Conservation (phyloP, 2,797 vertebrate species). For the Ctenochaetus hawaiiensis region DNA sequence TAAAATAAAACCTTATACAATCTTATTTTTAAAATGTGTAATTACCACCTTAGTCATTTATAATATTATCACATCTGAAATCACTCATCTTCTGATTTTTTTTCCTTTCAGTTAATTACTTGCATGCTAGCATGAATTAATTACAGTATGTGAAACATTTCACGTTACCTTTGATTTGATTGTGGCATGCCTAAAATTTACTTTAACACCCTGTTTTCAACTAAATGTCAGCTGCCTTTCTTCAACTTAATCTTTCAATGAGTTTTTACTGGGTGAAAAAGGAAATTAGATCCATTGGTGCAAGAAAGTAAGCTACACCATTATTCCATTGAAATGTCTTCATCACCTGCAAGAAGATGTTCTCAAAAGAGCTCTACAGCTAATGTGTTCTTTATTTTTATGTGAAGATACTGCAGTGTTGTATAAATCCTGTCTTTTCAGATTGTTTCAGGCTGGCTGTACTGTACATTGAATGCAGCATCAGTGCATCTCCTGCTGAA, state of each 20-base stretch:
- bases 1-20: too few species aligned
- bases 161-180: neutral
- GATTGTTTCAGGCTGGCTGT: neutral
- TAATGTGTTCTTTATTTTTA: neutral
- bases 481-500: slow-evolving; percentile 14
- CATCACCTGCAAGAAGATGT: neutral
- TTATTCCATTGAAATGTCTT: neutral
- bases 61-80: neutral
- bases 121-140: neutral
- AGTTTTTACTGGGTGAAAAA: slow-evolving; percentile 1
- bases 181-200: neutral
- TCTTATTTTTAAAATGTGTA: neutral
- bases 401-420: neutral
- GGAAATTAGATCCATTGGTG: slow-evolving; percentile 32
- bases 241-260: slow-evolving; percentile 8
- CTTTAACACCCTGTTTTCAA: neutral
- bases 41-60: neutral
- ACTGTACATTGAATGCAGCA: neutral
- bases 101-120: too few species aligned
- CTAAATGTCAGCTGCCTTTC: slow-evolving; percentile 8
- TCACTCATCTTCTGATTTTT: too few species aligned
- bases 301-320: slow-evolving; percentile 9
- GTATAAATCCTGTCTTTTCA: slow-evolving; percentile 1
- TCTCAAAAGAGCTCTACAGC: neutral
- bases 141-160: neutral